Conservation (phyloP, 2,797 vertebrate genomes). For the Manis javanica region DNA sequence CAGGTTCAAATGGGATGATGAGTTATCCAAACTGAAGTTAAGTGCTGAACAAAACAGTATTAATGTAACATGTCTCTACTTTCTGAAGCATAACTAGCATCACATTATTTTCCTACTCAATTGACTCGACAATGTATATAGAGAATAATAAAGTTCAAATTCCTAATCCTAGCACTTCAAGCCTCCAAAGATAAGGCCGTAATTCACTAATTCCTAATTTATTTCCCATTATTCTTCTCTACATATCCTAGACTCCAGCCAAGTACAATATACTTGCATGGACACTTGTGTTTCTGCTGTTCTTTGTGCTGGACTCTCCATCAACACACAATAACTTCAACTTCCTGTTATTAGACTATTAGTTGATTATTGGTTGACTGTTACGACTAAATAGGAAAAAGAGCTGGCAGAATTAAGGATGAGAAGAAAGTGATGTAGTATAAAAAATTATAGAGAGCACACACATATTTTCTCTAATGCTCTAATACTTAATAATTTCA, state of each 20-base stretch:
- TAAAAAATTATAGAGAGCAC: not conserved
- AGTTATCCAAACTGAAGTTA: conserved; percentile 92
- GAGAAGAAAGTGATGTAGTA: not conserved
- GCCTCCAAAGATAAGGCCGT: not conserved
- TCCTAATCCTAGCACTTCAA: not conserved
- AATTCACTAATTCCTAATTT: not conserved
- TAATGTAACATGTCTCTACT: conserved; percentile 2
- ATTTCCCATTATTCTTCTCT: conserved; percentile 1
- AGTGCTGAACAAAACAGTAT: conserved; percentile 88
- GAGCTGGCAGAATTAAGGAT: not conserved
- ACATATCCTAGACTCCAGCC: not conserved
- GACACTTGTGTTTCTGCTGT: not conserved
- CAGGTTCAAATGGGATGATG: conserved; percentile 93
- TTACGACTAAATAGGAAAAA: not conserved
- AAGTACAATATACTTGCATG: not conserved
- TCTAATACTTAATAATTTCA: not conserved
- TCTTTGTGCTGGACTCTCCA: not conserved
- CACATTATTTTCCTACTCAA: not conserved
- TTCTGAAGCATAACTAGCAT: conserved; percentile 8
- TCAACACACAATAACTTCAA: not conserved
- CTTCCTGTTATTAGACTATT: not conserved
- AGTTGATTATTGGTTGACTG: not conserved
- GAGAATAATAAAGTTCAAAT: conserved; percentile 26
- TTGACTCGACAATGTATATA: not conserved
- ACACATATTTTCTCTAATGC: not conserved